Conservation (phyloP, 2,888 invertebrate genomes). For the Drosophila demipolita region DNA sequence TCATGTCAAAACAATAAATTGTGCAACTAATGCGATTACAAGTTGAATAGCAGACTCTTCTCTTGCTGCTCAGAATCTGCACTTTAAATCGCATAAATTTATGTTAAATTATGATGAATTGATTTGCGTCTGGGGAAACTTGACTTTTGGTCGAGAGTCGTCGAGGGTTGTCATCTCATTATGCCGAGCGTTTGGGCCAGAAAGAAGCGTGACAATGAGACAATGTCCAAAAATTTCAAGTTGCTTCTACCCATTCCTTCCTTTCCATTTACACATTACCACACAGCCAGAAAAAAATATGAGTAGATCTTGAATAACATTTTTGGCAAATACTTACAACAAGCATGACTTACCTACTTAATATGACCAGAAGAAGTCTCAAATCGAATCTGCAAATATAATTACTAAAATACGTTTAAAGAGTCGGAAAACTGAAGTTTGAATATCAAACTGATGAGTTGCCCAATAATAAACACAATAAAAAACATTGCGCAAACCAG, state of each 20-base stretch:
- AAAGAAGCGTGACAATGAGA: constrained; percentile 72
- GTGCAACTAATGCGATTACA: constrained; percentile 78
- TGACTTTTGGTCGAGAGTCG: constrained; percentile 37
- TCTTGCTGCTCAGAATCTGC: not conserved
- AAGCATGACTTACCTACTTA: not conserved
- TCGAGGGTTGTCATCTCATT: constrained; percentile 67
- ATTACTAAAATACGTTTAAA: not conserved
- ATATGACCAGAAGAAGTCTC: not conserved
- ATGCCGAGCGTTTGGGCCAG: constrained; percentile 64
- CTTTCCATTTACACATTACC: constrained; percentile 24
- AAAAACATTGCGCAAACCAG: not conserved
- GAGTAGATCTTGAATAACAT: not conserved
- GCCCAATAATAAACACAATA: not conserved
- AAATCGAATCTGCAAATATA: not conserved
- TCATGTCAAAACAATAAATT: constrained; percentile 65
- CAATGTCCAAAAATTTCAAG: constrained; percentile 46
- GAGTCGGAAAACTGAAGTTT: not conserved
- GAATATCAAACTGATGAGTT: not conserved
- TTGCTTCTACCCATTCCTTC: not conserved
- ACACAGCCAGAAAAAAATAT: constrained; percentile 6
- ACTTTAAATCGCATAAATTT: constrained; percentile 54
- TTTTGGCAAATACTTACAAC: not conserved
- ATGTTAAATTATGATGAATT: constrained; percentile 69
- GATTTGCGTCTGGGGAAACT: constrained; percentile 49
- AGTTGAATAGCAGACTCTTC: constrained; percentile 12